Conservation (phyloP, 2,113 vertebrate genomes). For the Tetrao urogallus region DNA sequence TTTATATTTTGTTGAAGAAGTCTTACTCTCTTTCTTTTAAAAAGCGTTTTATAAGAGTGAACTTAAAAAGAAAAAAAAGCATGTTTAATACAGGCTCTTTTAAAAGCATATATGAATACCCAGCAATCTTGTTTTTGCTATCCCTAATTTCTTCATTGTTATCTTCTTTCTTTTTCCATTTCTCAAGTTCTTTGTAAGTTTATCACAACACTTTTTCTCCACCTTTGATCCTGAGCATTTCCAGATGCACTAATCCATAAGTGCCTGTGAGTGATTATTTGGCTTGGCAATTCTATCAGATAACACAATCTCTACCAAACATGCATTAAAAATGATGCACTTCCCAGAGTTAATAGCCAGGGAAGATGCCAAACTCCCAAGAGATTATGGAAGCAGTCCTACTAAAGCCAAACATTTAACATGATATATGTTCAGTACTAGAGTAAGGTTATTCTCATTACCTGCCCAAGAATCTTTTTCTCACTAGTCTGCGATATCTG, state of each 20-base stretch:
- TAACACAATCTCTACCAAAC: background rate
- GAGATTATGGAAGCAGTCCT: background rate
- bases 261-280: background rate
- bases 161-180: background rate
- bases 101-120: background rate
- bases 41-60: background rate
- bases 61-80: background rate
- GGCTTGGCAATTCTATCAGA: background rate
- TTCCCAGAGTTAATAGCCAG: background rate
- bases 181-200: background rate
- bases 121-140: background rate
- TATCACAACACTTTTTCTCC: background rate
- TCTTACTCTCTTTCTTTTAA: background rate
- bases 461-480: background rate
- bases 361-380: background rate
- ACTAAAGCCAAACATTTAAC: background rate
- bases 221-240: background rate
- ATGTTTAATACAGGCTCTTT: background rate
- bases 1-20: background rate
- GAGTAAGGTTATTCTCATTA: background rate
- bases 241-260: background rate
- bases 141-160: background rate
- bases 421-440: background rate
- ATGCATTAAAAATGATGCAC: background rate
- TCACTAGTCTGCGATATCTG: background rate